phyloP scores from a whole-genome alignment of 2,888 invertebrate genomes.

The Protula sp. region DNA sequence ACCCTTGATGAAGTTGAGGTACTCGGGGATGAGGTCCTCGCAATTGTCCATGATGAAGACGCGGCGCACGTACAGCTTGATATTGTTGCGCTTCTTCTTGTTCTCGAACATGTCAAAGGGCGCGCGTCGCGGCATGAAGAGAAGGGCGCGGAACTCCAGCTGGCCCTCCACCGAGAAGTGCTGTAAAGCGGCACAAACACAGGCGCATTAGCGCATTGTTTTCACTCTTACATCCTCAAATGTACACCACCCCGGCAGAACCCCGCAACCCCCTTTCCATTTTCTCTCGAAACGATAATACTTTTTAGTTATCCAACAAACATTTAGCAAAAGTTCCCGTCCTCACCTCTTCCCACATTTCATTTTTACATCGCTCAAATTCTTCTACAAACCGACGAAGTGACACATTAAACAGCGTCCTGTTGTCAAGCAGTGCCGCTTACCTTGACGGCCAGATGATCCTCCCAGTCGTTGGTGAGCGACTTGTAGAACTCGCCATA shows the following conservation, averaged over 20 bases:
- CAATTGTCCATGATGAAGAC: slow-evolving; percentile 99
- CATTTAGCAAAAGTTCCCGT: too few species aligned
- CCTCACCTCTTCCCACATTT: too few species aligned
- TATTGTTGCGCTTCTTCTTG: slow-evolving; percentile 97
- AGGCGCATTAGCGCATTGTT: too few species aligned
- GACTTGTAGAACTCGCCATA: slow-evolving; percentile 98
- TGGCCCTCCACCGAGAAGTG: slow-evolving; percentile 56
- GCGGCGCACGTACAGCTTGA: slow-evolving; percentile 92
- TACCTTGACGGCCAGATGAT: slow-evolving; percentile 85
- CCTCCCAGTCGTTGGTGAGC: slow-evolving; percentile 96
- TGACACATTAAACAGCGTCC: too few species aligned
- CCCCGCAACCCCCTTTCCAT: too few species aligned
- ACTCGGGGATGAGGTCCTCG: slow-evolving; percentile 98
- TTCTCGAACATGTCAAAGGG: slow-evolving; percentile 98
- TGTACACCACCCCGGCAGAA: too few species aligned
- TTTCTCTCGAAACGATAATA: too few species aligned
- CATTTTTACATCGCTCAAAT: too few species aligned
- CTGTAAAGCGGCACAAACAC: slow-evolving; percentile 26
- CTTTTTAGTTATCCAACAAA: too few species aligned
- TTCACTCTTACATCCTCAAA: too few species aligned
- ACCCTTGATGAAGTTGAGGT: slow-evolving; percentile 68
- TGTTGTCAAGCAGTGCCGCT: too few species aligned
- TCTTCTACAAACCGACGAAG: too few species aligned
- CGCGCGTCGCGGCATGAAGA: slow-evolving; percentile 86
- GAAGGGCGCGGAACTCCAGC: slow-evolving; percentile 85